These are phyloP conservation scores for Sparidentex hasta DNA, from an alignment of 2,797 vertebrate species.

Conservation along the genomic window DNA sequence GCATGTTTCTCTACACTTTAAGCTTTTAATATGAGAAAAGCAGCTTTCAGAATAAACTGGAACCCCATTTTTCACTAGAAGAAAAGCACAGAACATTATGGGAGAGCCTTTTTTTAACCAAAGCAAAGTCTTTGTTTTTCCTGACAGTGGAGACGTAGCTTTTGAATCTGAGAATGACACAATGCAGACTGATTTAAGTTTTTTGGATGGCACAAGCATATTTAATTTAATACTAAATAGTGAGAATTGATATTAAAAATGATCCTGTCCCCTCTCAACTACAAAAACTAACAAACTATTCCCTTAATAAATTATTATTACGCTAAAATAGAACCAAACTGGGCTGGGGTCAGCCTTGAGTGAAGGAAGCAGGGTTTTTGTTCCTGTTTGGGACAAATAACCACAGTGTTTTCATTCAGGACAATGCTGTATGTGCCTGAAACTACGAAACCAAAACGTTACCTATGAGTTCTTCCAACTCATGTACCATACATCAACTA, in stretches of 20 bases:
- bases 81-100: background rate
- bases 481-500: too few species aligned
- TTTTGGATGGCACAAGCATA: background rate
- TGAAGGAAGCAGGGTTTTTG: too few species aligned
- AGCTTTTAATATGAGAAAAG: constrained; percentile 53
- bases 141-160: background rate
- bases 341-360: too few species aligned
- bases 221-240: background rate
- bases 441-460: too few species aligned
- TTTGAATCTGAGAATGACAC: background rate
- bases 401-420: too few species aligned
- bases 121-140: background rate
- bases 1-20: constrained; percentile 15
- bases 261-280: too few species aligned
- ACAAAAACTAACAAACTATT: background rate
- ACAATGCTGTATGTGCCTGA: too few species aligned
- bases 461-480: too few species aligned
- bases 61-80: constrained; percentile 15
- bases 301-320: background rate
- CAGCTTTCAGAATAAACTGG: constrained; percentile 34
- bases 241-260: background rate
- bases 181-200: background rate
- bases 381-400: too few species aligned
- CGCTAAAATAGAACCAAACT: too few species aligned
- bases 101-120: background rate